Conservation (phyloP, 2,888 invertebrate genomes). For the Nowickia ferox region DNA sequence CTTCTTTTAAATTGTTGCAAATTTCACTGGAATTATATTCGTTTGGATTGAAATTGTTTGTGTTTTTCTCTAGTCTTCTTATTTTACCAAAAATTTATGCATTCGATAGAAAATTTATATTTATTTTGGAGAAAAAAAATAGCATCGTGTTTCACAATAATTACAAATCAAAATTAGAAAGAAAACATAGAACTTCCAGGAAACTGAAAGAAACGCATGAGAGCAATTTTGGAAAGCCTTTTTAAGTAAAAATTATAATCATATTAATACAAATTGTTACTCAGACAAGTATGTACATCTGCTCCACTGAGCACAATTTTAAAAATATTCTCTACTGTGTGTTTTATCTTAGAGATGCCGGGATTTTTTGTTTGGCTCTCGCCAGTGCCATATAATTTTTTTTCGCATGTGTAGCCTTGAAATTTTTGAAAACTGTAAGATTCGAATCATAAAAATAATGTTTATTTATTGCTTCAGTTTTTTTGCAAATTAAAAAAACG, state of each 20-base stretch:
- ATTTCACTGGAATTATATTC: conserved; percentile 36
- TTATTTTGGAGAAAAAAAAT: conserved; percentile 15
- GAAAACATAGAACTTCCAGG: background rate
- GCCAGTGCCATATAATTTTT: conserved; percentile 6
- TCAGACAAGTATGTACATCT: background rate
- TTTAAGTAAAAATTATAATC: background rate
- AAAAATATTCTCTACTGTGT: background rate
- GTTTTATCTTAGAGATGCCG: background rate
- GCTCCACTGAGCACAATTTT: background rate
- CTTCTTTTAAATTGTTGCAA: conserved; percentile 13
- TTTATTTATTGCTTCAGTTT: conserved; percentile 19
- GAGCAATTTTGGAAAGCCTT: background rate
- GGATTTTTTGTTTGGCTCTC: conserved; percentile 31
- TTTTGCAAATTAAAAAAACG: background rate
- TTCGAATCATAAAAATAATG: conserved; percentile 40
- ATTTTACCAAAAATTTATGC: background rate
- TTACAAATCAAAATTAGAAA: conserved; percentile 8
- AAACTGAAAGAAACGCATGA: too few species aligned
- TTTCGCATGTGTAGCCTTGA: conserved; percentile 69
- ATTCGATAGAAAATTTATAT: conserved; percentile 22
- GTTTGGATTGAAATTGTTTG: background rate
- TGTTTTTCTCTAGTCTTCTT: background rate
- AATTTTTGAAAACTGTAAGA: conserved; percentile 52
- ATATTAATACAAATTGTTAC: too few species aligned
- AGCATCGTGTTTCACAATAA: conserved; percentile 54